Base-by-base conservation (phyloP, 2,797 vertebrate genomes). In the Galago senegalensis region DNA sequence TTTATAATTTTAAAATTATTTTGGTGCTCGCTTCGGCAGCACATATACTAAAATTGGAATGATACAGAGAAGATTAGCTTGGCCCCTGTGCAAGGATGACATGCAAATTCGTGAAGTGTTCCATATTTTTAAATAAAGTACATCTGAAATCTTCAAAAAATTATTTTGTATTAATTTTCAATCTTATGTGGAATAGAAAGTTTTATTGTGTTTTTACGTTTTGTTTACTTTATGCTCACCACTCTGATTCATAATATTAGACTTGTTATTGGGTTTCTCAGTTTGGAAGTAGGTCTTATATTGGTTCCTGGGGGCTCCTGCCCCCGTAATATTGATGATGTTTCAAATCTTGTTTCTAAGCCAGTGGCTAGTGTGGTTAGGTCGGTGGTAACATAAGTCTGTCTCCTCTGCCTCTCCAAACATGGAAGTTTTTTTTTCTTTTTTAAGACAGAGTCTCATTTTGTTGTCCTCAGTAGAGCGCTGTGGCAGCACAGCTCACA, bases 1-100 rank as follows among this genome's bases (percentile, higher is more conserved):
- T 94, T 91, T 89, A 25, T 87, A 87, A 91, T 79, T 97, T 94
- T 49, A 82, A 89, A 94, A 56, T 65, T 76, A 61, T 87, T 72
- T 89, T 40, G 40, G 40, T 40, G 40, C 40, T 40, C 40, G 40
- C 40, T 40, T 40, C 4, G 40, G 40, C 40, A 40, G 40, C 40
- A 40, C 40, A 40, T 40, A 40, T 40, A 40, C 40, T 40, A 40
- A 5, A 40, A 40, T 40, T 40, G 40, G 40, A 40, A 40, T 40
- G 40, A 40, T 40, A 40, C 40, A 40, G 40, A 40, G 40, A 40
- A 40, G 40, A 40, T 40, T 40, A 40, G 40, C 40, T 40, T 40
- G 40, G 40, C 4, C 40, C 40, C 40, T 40, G 40, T 40, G 40
- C 40, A 4, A 40, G 40, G 40, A 40, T 40, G 40, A 40, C 40